phyloP scores from a whole-genome alignment of 2,113 vertebrate species.

The Aptenodytes forsteri region DNA sequence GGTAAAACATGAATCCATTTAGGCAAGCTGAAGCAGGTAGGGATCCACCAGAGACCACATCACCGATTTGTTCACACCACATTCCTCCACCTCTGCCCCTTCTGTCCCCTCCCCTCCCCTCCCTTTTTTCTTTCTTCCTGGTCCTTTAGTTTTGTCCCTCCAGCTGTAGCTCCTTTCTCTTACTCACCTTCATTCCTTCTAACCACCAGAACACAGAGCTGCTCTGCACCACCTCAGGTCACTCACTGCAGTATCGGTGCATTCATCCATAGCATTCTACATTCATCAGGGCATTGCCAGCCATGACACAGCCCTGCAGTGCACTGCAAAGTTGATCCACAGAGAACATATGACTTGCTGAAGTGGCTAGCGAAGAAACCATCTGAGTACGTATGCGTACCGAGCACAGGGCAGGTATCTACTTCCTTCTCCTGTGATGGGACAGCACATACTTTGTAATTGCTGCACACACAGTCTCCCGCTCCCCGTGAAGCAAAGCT shows the following conservation, averaged over 20 bases:
- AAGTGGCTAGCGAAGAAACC: background rate
- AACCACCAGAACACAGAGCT: no score
- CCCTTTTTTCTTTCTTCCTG: rapidly evolving
- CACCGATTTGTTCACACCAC: background rate
- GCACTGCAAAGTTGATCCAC: background rate
- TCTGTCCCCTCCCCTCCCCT: rapidly evolving
- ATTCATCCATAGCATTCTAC: background rate
- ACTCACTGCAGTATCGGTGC: background rate
- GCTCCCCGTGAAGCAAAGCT: background rate
- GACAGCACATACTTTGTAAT: background rate
- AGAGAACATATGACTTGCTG: rapidly evolving
- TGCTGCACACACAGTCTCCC: background rate
- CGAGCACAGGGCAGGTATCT: background rate
- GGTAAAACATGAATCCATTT: background rate
- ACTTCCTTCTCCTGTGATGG: background rate
- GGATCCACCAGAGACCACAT: background rate
- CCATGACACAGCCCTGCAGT: background rate
- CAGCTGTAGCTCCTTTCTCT: background rate
- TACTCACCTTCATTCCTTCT: background rate
- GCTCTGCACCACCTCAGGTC: background rate
- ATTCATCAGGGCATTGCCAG: background rate
- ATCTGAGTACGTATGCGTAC: rapidly evolving
- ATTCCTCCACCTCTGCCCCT: background rate
- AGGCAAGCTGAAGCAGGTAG: background rate
- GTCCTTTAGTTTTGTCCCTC: background rate